A percentile compares a stretch with the other conserved stretches of the same genome.
Evolutionary conservation across 2,888 invertebrate genomes (phyloP).

Genomic region (Oligia latruncula): DNA sequence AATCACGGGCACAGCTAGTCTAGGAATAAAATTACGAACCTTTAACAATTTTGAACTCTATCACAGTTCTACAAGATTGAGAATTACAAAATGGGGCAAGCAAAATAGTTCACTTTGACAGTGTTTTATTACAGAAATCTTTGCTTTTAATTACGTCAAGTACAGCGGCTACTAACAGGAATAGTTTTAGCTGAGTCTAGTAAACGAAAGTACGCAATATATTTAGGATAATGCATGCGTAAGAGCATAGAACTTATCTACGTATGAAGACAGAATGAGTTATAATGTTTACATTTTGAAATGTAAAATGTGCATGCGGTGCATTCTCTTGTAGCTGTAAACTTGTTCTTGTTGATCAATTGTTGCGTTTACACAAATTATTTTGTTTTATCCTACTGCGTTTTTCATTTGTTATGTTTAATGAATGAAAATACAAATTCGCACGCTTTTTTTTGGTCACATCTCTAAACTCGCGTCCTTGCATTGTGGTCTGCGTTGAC

Average conservation of each 20-base stretch:
- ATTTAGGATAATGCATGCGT: conserved; percentile 54
- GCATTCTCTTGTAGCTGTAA: conserved; percentile 45
- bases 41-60: conserved; percentile 28
- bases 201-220: conserved; percentile 53
- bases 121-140: conserved; percentile 59
- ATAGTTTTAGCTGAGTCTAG: conserved; percentile 47
- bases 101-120: conserved; percentile 52
- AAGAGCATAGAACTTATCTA: conserved; percentile 43
- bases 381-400: neutral
- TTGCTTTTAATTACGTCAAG: conserved; percentile 55
- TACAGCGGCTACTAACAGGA: conserved; percentile 50
- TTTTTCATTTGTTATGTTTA: conserved; percentile 1
- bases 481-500: neutral
- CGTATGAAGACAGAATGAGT: conserved; percentile 52
- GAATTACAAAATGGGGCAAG: neutral
- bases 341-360: conserved; percentile 26
- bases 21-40: conserved; percentile 25
- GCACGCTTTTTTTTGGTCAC: neutral
- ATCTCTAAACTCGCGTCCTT: neutral
- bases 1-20: conserved; percentile 34
- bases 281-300: conserved; percentile 52
- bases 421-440: conserved; percentile 4
- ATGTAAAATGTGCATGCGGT: conserved; percentile 40
- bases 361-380: neutral
- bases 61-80: conserved; percentile 14